Base-by-base conservation (phyloP, 1,140 invertebrate genomes). In the Maconellicoccus hirsutus region DNA sequence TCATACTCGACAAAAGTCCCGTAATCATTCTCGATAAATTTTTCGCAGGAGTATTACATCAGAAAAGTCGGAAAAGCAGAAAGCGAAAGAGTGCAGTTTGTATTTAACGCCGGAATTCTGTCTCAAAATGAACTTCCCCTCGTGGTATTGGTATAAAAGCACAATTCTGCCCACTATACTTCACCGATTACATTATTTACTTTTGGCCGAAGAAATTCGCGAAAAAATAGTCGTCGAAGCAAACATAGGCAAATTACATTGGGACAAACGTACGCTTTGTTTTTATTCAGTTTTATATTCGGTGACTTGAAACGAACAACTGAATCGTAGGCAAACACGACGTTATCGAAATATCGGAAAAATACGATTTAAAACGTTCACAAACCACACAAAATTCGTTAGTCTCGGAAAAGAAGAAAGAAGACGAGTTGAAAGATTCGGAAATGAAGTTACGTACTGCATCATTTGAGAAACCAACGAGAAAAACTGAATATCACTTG, bases 91-190 rank as follows among this genome's bases (percentile, higher is more conserved):
- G 16, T 3, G n/a, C 6, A 52, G 42, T 16, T 2, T 66, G 8
- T 66, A 6, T 75, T 83, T 98, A 12, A 85, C 98, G 42, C 94
- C 96, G 0, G 96, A 99, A 80, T 82, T 98, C 33, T 95, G 94
- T 78, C 83, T 86, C 25, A 59, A 71, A 70, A 21, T 73, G 12
- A 86, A 87, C 1, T 95, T 94, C 78, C 89, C 93, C 0, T 88
- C 91, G 0, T 83, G 87, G 7, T 83, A 98, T 26, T 98, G 95
- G 94, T 82, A 93, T 10, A 94, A 98, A 81, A 87, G 92, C 0
- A 87, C 89, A 0, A 85, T 89, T 26, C 78, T 99, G 25, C 97
- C 97, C 0, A 89, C 91, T 19, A 87, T 98, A 75, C 76, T 98
- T 4, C 91, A 96, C 75, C 79, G 84, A 75, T 76, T 95, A 7